Base-by-base conservation (phyloP, 2,113 vertebrate species). In the Canis aureus region DNA sequence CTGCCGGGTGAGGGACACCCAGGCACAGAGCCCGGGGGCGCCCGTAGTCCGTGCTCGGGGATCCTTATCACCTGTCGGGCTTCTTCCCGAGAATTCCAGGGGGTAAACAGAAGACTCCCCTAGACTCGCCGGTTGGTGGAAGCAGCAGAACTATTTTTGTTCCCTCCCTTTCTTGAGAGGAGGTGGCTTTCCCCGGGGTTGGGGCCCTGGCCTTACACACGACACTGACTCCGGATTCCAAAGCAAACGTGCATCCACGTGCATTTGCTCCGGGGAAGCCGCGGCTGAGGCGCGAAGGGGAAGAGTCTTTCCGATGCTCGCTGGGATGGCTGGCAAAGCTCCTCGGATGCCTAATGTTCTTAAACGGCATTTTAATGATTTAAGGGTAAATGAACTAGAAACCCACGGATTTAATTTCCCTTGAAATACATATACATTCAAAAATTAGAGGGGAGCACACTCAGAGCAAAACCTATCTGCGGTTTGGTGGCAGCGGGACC, bases 281-380 rank as follows among this genome's bases (percentile, higher is more conserved):
- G 10, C 43, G 80, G 49, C 25, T 66, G 83, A 57, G 23, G n/a
- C 43, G 43, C 43, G 1, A 43, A 43, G 23, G 62, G 83, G 60
- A 66, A 32, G 64, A 90, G 76, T 83, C 84, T 83, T 83, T 91
- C 84, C 76, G 82, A 82, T 25, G n/a, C 81, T 89, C 93, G 96
- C 88, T 87, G 74, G 81, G 94, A 66, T 51, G 82, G 51, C 51
- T 74, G 0, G 8, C 8, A 91, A 94, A 94, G 81, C 94, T 91
- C 79, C 57, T 92, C n/a, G 93, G 85, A 93, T 91, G 62, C 89
- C 53, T 98, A 94, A 98, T 97, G 95, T 97, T 94, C 97, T 97
- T 95, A 96, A 98, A 97, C 88, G 27, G 91, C 66, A 93, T 97
- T 98, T 98, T 98, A 96, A 97, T 98, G 97, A 97, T 98, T 97